Percentiles rank a stretch among this genome's conserved stretches.
These are phyloP conservation scores for Sebastes miniatus DNA, from an alignment of 2,797 vertebrate genomes.

Conservation along the genomic window DNA sequence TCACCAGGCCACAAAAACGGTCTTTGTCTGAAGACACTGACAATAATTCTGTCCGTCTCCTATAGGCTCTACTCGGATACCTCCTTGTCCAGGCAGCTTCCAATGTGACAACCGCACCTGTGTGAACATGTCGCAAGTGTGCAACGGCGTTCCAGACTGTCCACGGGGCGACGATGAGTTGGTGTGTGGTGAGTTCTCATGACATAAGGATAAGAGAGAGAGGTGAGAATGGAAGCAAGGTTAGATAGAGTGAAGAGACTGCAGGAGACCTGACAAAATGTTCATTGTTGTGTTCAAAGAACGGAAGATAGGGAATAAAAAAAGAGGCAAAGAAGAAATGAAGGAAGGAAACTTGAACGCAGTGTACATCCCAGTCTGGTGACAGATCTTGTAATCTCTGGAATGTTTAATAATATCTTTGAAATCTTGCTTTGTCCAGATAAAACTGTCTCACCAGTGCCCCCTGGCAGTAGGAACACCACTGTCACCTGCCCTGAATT, in stretches of 20 bases:
- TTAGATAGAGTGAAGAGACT: background rate
- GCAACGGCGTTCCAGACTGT: constrained; percentile 82
- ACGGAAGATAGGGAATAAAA: background rate
- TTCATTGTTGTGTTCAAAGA: background rate
- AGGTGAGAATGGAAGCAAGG: background rate
- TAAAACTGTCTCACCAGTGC: constrained; percentile 57
- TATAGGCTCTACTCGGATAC: constrained; percentile 84
- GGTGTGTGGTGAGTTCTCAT: constrained; percentile 80
- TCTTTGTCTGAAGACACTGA: background rate
- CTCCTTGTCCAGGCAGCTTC: constrained; percentile 84
- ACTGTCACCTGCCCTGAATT: constrained; percentile 83
- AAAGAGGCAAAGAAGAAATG: background rate
- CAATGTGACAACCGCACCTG: constrained; percentile 83
- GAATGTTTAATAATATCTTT: background rate
- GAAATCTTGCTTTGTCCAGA: constrained; percentile 47
- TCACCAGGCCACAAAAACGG: no score
- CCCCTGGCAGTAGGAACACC: constrained; percentile 64
- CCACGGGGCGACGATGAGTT: constrained; percentile 85
- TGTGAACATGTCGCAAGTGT: constrained; percentile 80
- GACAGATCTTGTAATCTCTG: background rate
- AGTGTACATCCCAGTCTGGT: background rate
- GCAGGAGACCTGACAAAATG: background rate
- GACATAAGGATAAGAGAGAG: background rate
- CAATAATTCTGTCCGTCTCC: background rate
- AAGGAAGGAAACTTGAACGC: background rate